phyloP scores from a whole-genome alignment of 1,140 invertebrate genomes.

The Papilio aristodemus region DNA sequence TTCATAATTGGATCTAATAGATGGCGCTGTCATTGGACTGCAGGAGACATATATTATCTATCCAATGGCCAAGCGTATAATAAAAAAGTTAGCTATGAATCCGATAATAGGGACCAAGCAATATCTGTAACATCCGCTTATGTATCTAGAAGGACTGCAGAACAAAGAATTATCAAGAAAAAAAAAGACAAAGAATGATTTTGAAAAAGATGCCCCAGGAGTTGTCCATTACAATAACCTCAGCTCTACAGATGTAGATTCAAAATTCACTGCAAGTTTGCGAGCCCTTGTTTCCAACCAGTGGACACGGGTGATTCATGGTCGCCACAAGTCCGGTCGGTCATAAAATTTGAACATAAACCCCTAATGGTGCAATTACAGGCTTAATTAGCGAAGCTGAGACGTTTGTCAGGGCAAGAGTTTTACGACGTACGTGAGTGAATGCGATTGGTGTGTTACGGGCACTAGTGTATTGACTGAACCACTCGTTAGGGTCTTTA shows the following conservation, averaged over 20 bases:
- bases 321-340: constrained; percentile 38
- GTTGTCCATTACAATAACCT: not conserved
- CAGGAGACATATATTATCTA: too few species aligned
- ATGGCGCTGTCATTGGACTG: too few species aligned
- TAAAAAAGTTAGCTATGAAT: too few species aligned
- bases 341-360: constrained; percentile 69
- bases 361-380: constrained; percentile 63
- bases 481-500: not conserved
- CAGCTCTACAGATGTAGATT: not conserved
- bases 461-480: too few species aligned
- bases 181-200: too few species aligned
- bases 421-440: constrained; percentile 63
- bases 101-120: too few species aligned
- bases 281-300: not conserved
- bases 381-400: constrained; percentile 63
- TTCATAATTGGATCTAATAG: too few species aligned
- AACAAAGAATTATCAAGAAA: too few species aligned
- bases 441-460: constrained; percentile 39
- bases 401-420: constrained; percentile 56
- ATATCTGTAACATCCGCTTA: too few species aligned
- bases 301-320: constrained; percentile 9
- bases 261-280: not conserved
- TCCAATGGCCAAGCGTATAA: too few species aligned
- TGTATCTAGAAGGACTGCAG: too few species aligned
- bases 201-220: too few species aligned